Conservation (phyloP, 2,113 vertebrate species). For the Cephalopholis sonnerati region DNA sequence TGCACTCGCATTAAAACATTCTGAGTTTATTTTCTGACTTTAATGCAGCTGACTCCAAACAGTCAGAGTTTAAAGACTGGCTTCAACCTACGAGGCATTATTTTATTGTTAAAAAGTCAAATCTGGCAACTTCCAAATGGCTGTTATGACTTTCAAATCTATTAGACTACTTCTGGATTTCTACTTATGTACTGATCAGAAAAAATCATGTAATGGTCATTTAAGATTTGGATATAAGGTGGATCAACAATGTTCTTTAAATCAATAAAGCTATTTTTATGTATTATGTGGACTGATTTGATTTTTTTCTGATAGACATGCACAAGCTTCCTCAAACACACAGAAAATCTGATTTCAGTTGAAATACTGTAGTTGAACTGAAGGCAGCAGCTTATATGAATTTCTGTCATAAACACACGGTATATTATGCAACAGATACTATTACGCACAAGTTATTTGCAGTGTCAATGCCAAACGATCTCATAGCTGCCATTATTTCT, state of each 20-base stretch:
- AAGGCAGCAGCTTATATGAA: no score
- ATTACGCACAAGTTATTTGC: background rate
- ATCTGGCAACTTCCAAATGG: background rate
- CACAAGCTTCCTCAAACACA: background rate
- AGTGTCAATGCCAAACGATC: constrained; percentile 3
- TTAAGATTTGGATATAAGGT: background rate
- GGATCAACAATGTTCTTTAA: background rate
- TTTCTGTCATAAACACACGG: background rate
- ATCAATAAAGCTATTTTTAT: background rate
- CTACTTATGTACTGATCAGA: background rate
- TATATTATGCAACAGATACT: background rate
- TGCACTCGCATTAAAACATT: background rate
- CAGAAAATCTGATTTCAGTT: background rate
- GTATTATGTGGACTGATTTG: background rate
- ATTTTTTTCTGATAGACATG: background rate
- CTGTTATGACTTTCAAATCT: background rate
- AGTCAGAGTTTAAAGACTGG: background rate
- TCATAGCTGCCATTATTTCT: background rate
- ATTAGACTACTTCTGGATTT: background rate
- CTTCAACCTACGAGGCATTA: no score
- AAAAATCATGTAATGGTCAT: background rate
- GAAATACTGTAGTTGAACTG: background rate
- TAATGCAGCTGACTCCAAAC: background rate
- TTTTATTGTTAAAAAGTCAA: background rate
- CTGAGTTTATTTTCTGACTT: background rate